Base-by-base conservation (phyloP, 2,113 vertebrate species). In the Procavia capensis region DNA sequence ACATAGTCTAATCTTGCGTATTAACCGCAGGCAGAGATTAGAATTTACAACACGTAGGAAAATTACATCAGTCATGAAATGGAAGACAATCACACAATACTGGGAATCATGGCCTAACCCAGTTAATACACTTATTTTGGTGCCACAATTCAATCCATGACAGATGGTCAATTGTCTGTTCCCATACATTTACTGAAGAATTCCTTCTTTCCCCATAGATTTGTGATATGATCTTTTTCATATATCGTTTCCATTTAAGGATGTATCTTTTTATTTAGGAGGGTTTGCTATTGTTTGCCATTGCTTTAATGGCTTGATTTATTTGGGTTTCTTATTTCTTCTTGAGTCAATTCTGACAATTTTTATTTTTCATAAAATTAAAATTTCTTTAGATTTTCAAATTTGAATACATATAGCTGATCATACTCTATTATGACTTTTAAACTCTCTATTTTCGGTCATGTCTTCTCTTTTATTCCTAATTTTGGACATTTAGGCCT, bases 301-400 rank as follows among this genome's bases (percentile, higher is more conserved):
- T 80, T 75, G 87, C 43, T 83, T 90, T 95, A 4, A 45, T 87
- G 59, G 57, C 1, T 95, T 84, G 59, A 27, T 85, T 94, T 86
- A 92, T 75, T 93, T n/a, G 74, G 16, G 9, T 88, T 81, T 85
- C 19, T 24, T 74, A 63, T 83, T 54, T 85, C 59, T 94, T 92
- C 29, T 36, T 80, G 34, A 87, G 36, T 50, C 81, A 92, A 79
- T 91, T 80, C 79, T 75, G 45, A 16, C 61, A 61, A 91, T 68
- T 82, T 81, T 86, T 54, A 83, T 75, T 92, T 93, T 83, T n/a
- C 80, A 79, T 27, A 68, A 95, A 90, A 79, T 57, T 5, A 43
- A 76, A 72, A 63, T 82, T 79, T 94, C 29, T 92, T 90, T 50
- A 72, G 45, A 20, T 41, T 94, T 96, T 92, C 36, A 84, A 79